Base-by-base conservation (phyloP, 2,113 vertebrate genomes). In the Dasyurus viverrinus region DNA sequence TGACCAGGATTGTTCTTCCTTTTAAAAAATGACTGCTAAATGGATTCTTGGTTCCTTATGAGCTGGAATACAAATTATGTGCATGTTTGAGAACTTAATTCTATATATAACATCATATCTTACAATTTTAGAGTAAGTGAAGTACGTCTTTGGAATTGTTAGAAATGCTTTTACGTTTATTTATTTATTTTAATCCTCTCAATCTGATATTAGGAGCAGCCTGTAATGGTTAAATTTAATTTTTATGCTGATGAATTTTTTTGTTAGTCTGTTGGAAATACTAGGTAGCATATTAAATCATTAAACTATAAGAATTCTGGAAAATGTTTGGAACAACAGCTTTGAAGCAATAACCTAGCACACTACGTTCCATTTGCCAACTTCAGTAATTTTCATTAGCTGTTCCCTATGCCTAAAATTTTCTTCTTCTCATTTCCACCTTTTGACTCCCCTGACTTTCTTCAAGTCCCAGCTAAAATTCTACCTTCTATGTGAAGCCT, bases 251-350 rank as follows among this genome's bases (percentile, higher is more conserved):
- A 96, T 96, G 96, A 97, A 95, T 93, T 93, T 97, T 97, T 97
- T 97, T 96, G 89, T 97, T 95, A 92, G 96, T 93, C 97, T 97
- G 95, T 97, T 97, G 98, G 96, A 97, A 97, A 52, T 93, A 2
- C 24, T 47, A 97, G 97, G 94, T 97, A 96, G 96, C 93, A 96
- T 97, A 97, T 96, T 96, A 97, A 97, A 92, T 95, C 95, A 97
- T 97, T 97, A 97, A 98, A 97, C 96, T 97, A 96, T 94, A 92
- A 95, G 95, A 95, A 97, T 97, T 97, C 97, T 98, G 96, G 97
- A 97, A 98, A 98, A 94, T 95, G 92, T 92, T 90, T 96, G 9
- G 94, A 95, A 94, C 91, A 96, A 95, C 93, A 96, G 96, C 97
- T 97, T 98, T 98, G 98, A 94, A 97, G 94, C 95, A 76, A n/a